Evolutionary conservation across 2,888 invertebrate genomes (phyloP), one percentile per base, ranked within the genome.

Genomic region (Limenitis camilla): DNA sequence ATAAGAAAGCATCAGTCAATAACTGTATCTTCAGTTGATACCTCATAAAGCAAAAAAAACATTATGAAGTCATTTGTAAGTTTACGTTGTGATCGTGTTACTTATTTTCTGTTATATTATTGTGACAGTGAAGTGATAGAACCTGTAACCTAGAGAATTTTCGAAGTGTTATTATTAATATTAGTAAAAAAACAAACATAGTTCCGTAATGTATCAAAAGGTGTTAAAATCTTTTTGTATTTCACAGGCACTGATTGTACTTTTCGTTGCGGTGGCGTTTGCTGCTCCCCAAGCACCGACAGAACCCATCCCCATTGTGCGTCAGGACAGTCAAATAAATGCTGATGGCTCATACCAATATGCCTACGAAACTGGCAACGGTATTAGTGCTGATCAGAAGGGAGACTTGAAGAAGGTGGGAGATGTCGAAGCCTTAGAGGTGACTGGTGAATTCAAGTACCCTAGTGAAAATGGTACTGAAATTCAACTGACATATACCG

Each of bases 391-490:
- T 30, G 86, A 90, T 55, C 91, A 91, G 66, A 87, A 87, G 60
- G 91, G 91, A 44, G 89, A 83, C 59, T 68, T 90, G 65, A 90
- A 90, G 78, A 90, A 89, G 71, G 83, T 88, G 2, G 90, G 90
- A 2, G 89, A 89, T 1, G 76, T 79, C 0, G 89, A 89, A 30
- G 81, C 86, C 27, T 67, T 88, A 52, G 89, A 89, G 49, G 92
- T 91, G 5, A 89, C 91, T 64, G 92, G 92, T 40, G 90, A 90
- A 68, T 92, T 83, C 78, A 90, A 91, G 48, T 92, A 92, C 71
- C 90, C 91, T 0, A 86, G 90, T 30, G 92, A 92, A 1, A 90
- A 92, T 60, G 92, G 92, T 27, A 84, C 88, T 60, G 91, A 88
- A 60, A 91, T 92, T 67, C 89, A 89, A 59, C 69, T 93, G 59